Evolutionary conservation across 2,888 invertebrate genomes (phyloP).

Genomic region (Netelia fuscicornis): DNA sequence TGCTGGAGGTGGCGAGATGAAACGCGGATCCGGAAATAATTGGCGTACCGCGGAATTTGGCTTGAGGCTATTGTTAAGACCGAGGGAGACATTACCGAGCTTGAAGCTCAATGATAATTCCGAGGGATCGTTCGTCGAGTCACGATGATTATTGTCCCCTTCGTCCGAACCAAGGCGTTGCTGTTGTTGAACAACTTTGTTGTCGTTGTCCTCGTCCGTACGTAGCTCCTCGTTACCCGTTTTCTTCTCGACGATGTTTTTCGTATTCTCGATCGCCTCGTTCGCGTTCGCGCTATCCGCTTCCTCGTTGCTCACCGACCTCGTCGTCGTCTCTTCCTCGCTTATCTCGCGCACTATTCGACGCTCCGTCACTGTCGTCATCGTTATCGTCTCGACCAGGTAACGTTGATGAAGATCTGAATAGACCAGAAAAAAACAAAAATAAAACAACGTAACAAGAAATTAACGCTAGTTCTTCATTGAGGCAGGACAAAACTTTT

Average conservation of each 20-base stretch:
- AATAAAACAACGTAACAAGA: background rate
- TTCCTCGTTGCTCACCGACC: slow-evolving; percentile 70
- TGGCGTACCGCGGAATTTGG: slow-evolving; percentile 94
- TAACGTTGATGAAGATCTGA: slow-evolving; percentile 85
- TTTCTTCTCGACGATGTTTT: slow-evolving; percentile 50
- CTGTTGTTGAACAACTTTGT: slow-evolving; percentile 3
- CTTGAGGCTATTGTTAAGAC: slow-evolving; percentile 86
- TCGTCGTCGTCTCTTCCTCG: slow-evolving; percentile 78
- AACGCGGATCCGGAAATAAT: slow-evolving; percentile 90
- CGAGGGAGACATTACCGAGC: slow-evolving; percentile 86
- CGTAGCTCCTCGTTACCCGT: slow-evolving; percentile 31
- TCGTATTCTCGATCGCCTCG: slow-evolving; percentile 55
- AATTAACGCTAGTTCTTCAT: background rate
- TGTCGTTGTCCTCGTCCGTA: slow-evolving; percentile 44
- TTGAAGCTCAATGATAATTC: slow-evolving; percentile 87
- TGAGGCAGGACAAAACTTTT: background rate
- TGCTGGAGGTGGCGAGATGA: slow-evolving; percentile 88
- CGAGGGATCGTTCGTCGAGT: slow-evolving; percentile 81
- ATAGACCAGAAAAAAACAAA: slow-evolving; percentile 22
- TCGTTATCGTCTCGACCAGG: slow-evolving; percentile 89
- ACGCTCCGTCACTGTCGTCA: slow-evolving; percentile 89
- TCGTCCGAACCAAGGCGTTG: slow-evolving; percentile 61
- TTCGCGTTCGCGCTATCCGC: slow-evolving; percentile 65
- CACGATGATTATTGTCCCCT: slow-evolving; percentile 71
- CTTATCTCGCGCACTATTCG: slow-evolving; percentile 87